Evolutionary conservation across 2,888 invertebrate species (phyloP).

Genomic region (Monochamus alternatus): DNA sequence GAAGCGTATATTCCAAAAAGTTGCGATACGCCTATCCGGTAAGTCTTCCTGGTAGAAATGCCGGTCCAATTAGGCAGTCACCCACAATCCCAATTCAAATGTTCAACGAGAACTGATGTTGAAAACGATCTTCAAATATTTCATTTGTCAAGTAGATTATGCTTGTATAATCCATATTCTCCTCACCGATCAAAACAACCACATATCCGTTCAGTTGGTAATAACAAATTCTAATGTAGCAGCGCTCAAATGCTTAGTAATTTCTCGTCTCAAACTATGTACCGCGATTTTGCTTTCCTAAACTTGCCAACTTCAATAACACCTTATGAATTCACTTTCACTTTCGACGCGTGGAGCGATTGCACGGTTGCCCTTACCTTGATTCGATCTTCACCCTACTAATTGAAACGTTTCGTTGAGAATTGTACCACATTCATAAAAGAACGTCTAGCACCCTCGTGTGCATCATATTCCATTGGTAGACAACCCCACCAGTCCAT

Average conservation of each 20-base stretch:
- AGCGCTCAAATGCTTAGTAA: neutral
- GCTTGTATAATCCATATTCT: neutral
- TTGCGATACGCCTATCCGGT: too few relatives aligned
- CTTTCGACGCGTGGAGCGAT: neutral
- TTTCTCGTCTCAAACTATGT: neutral
- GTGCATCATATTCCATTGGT: neutral
- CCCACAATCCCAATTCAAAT: too few relatives aligned
- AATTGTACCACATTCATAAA: neutral
- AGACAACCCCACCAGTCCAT: neutral
- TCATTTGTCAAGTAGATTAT: neutral
- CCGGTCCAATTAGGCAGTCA: too few relatives aligned
- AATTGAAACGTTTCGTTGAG: neutral
- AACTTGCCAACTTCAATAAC: too few relatives aligned
- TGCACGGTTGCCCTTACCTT: neutral
- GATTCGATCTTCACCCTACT: neutral
- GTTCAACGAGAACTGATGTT: too few relatives aligned
- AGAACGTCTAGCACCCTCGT: neutral
- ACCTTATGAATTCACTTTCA: neutral
- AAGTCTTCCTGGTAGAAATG: too few relatives aligned
- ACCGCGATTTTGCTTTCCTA: neutral
- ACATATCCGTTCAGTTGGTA: neutral
- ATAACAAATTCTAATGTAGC: neutral
- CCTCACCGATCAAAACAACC: neutral
- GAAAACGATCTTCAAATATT: too few relatives aligned
- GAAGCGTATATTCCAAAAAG: too few relatives aligned